Percentiles rank a stretch among this genome's conserved stretches.
phyloP scores from a whole-genome alignment of 2,113 vertebrate species.

The Onychostruthus taczanowskii region DNA sequence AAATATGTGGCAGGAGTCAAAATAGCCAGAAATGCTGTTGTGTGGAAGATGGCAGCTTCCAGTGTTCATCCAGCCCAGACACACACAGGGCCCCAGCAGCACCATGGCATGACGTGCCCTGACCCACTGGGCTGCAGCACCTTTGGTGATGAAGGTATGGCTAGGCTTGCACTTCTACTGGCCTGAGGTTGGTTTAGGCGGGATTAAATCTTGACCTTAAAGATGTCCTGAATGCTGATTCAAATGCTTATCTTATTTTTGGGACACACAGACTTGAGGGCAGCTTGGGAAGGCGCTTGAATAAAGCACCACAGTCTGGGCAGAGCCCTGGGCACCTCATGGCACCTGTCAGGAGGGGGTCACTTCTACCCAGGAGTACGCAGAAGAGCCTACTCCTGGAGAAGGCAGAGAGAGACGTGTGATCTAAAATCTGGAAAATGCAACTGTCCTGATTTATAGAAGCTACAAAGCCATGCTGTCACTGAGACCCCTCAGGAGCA shows the following conservation, averaged over 20 bases:
- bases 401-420: background rate
- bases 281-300: background rate
- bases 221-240: background rate
- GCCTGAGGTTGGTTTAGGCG: background rate
- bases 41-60: background rate
- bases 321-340: background rate
- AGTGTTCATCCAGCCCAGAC: background rate
- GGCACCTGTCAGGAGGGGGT: background rate
- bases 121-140: background rate
- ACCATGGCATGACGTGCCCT: rapidly evolving
- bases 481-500: background rate
- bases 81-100: background rate
- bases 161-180: background rate
- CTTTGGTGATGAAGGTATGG: rapidly evolving
- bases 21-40: background rate
- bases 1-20: background rate
- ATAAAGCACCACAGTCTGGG: background rate
- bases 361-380: background rate
- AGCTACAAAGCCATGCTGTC: background rate
- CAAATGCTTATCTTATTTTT: background rate
- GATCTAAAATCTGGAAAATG: background rate
- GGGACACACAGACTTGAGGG: background rate
- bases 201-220: background rate
- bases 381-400: background rate
- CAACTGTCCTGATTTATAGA: background rate